Evolutionary conservation across 2,888 invertebrate genomes (phyloP).

Genomic region (Callyntrura guangdongensis): DNA sequence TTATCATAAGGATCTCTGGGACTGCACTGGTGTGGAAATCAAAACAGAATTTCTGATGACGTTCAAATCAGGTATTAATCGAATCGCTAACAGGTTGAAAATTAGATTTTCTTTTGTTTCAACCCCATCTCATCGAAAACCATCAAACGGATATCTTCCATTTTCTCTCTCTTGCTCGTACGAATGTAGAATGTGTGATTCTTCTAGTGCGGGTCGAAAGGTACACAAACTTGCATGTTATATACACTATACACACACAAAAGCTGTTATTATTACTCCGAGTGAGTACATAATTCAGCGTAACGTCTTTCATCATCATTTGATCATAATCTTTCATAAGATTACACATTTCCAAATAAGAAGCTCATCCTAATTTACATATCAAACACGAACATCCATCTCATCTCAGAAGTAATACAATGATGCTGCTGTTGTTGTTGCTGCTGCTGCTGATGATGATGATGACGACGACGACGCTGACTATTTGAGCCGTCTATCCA

Average conservation of each 20-base stretch:
- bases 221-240: background rate
- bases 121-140: background rate
- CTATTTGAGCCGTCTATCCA: conserved; percentile 52
- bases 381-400: conserved; percentile 73
- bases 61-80: conserved; percentile 28
- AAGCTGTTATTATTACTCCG: conserved; percentile 42
- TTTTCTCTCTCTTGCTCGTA: background rate
- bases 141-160: conserved; percentile 4
- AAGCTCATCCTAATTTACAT: conserved; percentile 75
- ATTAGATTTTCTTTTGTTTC: conserved; percentile 47
- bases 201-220: no score
- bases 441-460: background rate
- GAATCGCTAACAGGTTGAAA: conserved; percentile 47
- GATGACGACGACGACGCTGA: conserved; percentile 2
- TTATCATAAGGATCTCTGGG: background rate
- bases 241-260: background rate
- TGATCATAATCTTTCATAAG: conserved; percentile 78
- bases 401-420: conserved; percentile 57
- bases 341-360: conserved; percentile 79
- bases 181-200: no score
- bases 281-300: conserved; percentile 70
- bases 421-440: conserved; percentile 1
- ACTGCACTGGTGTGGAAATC: background rate
- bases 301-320: conserved; percentile 76
- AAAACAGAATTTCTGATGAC: background rate